phyloP scores from a whole-genome alignment of 2,888 invertebrate species.

The Alsophila aescularia region DNA sequence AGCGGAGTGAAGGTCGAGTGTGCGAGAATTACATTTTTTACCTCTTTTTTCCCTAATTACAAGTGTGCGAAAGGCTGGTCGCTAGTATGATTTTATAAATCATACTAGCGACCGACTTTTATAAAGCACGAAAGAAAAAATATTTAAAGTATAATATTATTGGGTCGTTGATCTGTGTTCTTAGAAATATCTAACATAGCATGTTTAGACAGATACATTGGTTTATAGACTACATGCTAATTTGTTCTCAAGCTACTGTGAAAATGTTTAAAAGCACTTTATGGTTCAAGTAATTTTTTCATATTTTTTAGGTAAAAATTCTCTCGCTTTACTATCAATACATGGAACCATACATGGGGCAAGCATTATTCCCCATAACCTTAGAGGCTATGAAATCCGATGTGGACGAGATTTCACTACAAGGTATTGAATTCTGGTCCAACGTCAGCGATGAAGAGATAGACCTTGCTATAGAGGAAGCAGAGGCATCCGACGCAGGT shows the following conservation, averaged over 20 bases:
- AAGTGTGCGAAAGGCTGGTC: no score
- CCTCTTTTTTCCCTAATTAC: no score
- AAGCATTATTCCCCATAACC: slow-evolving; percentile 98
- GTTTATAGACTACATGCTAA: neutral
- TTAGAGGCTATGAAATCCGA: slow-evolving; percentile 99
- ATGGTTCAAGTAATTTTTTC: neutral
- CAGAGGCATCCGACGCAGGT: slow-evolving; percentile 95
- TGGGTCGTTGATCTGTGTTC: no score
- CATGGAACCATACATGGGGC: slow-evolving; percentile 99
- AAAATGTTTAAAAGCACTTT: neutral
- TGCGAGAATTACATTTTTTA: no score
- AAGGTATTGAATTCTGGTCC: slow-evolving; percentile 99
- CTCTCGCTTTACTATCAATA: slow-evolving; percentile 99
- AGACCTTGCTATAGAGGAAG: slow-evolving; percentile 96
- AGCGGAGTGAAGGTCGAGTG: no score
- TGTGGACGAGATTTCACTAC: slow-evolving; percentile 97
- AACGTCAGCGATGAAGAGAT: slow-evolving; percentile 99
- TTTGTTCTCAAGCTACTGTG: neutral
- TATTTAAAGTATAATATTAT: no score
- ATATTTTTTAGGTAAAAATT: slow-evolving; percentile 88
- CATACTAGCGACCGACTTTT: no score
- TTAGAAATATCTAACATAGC: no score
- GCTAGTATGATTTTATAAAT: no score
- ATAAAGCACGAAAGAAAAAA: no score
- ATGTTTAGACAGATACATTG: no score